These are phyloP conservation scores for Xenops minutus DNA, from an alignment of 2,797 vertebrate genomes.

Conservation along the genomic window DNA sequence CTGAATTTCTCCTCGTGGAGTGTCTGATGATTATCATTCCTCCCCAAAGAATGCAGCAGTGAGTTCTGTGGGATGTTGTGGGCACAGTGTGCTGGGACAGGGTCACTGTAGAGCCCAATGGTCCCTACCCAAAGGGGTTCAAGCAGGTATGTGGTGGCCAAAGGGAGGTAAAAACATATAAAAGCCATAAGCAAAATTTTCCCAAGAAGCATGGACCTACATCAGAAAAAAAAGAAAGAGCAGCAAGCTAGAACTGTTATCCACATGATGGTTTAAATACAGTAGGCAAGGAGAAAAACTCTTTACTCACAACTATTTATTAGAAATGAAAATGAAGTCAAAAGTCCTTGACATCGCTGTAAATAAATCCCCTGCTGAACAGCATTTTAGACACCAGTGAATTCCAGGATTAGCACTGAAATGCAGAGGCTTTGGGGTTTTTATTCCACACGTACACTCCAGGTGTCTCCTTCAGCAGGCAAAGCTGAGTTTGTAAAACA, in stretches of 20 bases:
- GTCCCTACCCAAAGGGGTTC: neutral
- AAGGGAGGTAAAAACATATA: neutral
- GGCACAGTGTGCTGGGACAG: neutral
- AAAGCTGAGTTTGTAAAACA: neutral
- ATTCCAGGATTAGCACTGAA: neutral
- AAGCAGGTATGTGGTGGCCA: neutral
- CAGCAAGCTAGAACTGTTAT: neutral
- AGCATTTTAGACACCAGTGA: neutral
- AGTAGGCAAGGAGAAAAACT: neutral
- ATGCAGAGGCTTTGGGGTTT: neutral
- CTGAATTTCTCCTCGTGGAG: neutral
- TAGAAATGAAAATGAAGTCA: neutral
- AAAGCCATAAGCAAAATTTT: neutral
- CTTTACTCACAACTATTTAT: neutral
- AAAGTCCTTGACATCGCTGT: neutral
- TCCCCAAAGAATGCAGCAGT: neutral
- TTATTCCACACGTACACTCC: neutral
- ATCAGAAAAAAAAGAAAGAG: neutral
- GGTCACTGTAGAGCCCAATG: neutral
- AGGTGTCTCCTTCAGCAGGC: neutral
- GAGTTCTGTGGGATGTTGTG: neutral
- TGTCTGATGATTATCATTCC: neutral
- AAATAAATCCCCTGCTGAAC: neutral
- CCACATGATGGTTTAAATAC: neutral
- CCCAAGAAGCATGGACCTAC: neutral